phyloP scores from a whole-genome alignment of 2,888 invertebrate genomes.

The Cheilosia vernalis region DNA sequence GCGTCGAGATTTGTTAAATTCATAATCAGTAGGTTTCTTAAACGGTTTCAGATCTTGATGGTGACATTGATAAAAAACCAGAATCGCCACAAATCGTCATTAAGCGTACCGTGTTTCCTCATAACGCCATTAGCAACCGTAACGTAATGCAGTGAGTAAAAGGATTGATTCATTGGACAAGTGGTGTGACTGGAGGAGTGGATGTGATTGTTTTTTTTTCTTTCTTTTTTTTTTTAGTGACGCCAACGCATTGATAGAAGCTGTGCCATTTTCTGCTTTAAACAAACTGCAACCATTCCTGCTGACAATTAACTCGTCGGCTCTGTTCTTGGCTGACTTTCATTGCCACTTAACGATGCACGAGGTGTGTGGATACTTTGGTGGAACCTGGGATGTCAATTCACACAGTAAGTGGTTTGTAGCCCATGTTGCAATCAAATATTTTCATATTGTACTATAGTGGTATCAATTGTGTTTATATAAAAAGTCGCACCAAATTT shows the following conservation, averaged over 20 bases:
- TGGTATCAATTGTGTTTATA: neutral
- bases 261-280: slow-evolving; percentile 92
- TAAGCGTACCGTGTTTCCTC: slow-evolving; percentile 89
- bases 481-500: too few species aligned
- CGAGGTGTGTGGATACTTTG: slow-evolving; percentile 98
- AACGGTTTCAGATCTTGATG: slow-evolving; percentile 84
- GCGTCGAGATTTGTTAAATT: slow-evolving; percentile 5
- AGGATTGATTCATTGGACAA: slow-evolving; percentile 20
- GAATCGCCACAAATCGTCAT: slow-evolving; percentile 86
- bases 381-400: slow-evolving; percentile 97
- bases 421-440: slow-evolving; percentile 22
- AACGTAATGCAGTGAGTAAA: slow-evolving; percentile 90
- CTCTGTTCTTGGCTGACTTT: slow-evolving; percentile 94
- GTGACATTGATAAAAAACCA: slow-evolving; percentile 86
- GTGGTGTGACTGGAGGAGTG: neutral
- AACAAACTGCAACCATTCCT: slow-evolving; percentile 97
- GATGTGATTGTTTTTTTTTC: slow-evolving; percentile 21
- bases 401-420: slow-evolving; percentile 90
- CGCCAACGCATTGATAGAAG: slow-evolving; percentile 94
- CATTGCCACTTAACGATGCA: slow-evolving; percentile 97
- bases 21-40: slow-evolving; percentile 36
- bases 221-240: slow-evolving; percentile 86
- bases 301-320: slow-evolving; percentile 93
- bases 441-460: neutral
- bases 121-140: slow-evolving; percentile 90